These are phyloP conservation scores for Ceraclea dissimilis DNA, from an alignment of 2,888 invertebrate genomes.

Conservation along the genomic window DNA sequence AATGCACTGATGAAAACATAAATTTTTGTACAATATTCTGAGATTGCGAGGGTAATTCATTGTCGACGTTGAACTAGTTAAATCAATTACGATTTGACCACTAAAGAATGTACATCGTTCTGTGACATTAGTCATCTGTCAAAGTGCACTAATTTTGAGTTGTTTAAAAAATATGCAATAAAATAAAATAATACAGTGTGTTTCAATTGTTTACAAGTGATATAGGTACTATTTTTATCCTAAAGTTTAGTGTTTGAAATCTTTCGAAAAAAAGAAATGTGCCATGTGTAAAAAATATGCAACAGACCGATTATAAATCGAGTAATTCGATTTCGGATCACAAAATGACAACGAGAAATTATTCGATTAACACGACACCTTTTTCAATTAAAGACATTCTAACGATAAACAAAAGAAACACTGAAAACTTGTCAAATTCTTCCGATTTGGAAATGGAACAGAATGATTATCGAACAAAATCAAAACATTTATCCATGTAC, in stretches of 20 bases:
- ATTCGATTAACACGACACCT: slow-evolving; percentile 46
- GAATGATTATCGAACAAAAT: neutral
- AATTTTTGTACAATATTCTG: neutral
- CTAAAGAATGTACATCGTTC: slow-evolving; percentile 7
- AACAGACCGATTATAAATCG: slow-evolving; percentile 10
- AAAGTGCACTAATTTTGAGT: neutral
- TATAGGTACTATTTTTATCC: too few relatives aligned
- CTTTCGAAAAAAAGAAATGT: neutral
- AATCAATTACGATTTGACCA: slow-evolving; percentile 25
- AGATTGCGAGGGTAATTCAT: slow-evolving; percentile 15
- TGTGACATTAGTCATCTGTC: too few relatives aligned
- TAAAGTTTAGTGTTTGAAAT: neutral
- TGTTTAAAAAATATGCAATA: neutral
- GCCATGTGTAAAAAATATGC: slow-evolving; percentile 6
- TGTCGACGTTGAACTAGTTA: slow-evolving; percentile 24
- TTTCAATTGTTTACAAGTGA: neutral
- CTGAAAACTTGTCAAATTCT: slow-evolving; percentile 25
- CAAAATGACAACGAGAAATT: slow-evolving; percentile 4
- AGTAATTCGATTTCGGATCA: neutral
- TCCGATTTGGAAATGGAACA: slow-evolving; percentile 18
- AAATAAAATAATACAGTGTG: neutral
- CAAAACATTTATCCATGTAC: slow-evolving; percentile 26
- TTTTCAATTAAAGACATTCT: slow-evolving; percentile 69
- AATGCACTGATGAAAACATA: neutral
- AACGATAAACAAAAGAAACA: slow-evolving; percentile 43